A percentile compares a stretch with the other conserved stretches of the same genome.
These are phyloP conservation scores for Caranx melampygus DNA, from an alignment of 2,113 vertebrate genomes.

Conservation along the genomic window DNA sequence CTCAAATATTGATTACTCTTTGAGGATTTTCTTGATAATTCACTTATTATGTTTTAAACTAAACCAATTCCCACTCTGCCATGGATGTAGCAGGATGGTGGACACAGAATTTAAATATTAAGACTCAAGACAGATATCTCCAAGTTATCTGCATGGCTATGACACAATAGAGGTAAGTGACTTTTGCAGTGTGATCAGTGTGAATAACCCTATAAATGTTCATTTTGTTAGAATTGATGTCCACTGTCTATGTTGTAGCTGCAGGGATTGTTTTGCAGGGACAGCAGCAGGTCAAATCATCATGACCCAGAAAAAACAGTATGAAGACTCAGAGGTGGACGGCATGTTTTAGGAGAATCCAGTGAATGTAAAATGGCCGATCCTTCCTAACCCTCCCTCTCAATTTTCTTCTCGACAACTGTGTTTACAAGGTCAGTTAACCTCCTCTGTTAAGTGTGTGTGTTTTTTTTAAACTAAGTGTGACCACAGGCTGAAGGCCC, in stretches of 20 bases:
- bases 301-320: not conserved
- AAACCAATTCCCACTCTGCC: too few species aligned
- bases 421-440: constrained; percentile 50
- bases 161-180: not conserved
- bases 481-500: not conserved
- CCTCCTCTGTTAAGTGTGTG: not conserved
- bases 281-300: not conserved
- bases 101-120: too few species aligned
- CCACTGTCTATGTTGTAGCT: too few species aligned
- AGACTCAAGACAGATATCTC: too few species aligned
- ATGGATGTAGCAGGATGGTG: too few species aligned
- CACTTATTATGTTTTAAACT: too few species aligned
- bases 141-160: not conserved
- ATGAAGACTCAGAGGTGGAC: not conserved
- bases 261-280: not conserved
- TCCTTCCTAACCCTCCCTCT: not conserved
- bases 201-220: constrained; percentile 3
- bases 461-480: not conserved
- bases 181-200: not conserved
- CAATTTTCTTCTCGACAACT: constrained; percentile 21
- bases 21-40: too few species aligned
- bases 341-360: not conserved
- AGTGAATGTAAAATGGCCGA: not conserved
- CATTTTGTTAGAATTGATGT: not conserved
- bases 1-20: too few species aligned